These are phyloP conservation scores for Dolichotis patagonum DNA, from an alignment of 2,113 vertebrate species.

Conservation along the genomic window DNA sequence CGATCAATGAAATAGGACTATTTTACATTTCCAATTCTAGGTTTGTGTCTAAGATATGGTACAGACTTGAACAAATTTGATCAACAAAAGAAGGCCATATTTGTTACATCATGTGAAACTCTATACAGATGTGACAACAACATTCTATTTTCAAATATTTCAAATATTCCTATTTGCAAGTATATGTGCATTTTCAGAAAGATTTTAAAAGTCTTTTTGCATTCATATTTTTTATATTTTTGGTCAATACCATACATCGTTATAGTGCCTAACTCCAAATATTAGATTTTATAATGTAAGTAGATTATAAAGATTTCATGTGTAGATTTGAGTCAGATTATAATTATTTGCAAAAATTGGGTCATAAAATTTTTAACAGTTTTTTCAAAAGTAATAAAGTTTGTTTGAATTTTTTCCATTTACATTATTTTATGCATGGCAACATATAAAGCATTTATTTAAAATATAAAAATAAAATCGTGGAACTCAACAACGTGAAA, in stretches of 20 bases:
- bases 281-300: neutral
- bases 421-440: neutral
- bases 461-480: neutral
- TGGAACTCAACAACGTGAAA: neutral
- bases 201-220: neutral
- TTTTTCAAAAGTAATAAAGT: conserved; percentile 4
- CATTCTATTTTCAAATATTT: neutral
- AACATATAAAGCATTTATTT: neutral
- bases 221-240: neutral
- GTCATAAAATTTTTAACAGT: neutral
- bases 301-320: conserved; percentile 8
- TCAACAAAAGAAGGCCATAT: neutral
- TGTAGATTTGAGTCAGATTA: conserved; percentile 28
- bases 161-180: neutral
- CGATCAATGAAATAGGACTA: neutral
- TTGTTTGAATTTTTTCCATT: neutral
- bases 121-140: neutral
- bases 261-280: neutral
- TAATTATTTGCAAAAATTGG: neutral
- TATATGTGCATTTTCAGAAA: neutral
- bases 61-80: neutral
- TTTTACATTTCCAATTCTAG: neutral
- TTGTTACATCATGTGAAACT: neutral
- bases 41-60: neutral
- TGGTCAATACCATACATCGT: neutral